Evolutionary conservation across 1,140 invertebrate species (phyloP).

Genomic region (Thrips palmi): DNA sequence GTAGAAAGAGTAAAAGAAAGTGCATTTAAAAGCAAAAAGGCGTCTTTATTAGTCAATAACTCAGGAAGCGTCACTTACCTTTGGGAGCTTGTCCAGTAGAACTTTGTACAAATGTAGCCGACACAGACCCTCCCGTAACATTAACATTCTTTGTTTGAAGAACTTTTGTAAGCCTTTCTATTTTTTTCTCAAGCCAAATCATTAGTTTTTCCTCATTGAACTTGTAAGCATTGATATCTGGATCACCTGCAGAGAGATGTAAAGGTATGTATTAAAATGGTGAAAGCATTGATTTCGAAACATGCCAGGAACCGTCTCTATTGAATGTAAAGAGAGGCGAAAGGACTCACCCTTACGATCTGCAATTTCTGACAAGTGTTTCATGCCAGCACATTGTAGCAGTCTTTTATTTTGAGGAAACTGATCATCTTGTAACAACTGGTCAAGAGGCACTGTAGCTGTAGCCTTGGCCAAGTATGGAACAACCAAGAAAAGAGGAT

Average conservation of each 20-base stretch:
- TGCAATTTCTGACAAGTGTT: conserved; percentile 28
- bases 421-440: conserved; percentile 38
- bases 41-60: conserved; percentile 3
- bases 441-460: conserved; percentile 49
- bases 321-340: neutral
- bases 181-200: conserved; percentile 48
- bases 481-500: conserved; percentile 45
- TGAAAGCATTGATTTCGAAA: conserved; percentile 1
- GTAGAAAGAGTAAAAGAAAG: neutral
- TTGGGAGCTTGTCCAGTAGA: conserved; percentile 25
- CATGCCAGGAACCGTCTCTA: no score
- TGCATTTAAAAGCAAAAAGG: conserved; percentile 1
- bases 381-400: conserved; percentile 15
- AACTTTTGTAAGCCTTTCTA: conserved; percentile 36
- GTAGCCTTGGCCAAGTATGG: conserved; percentile 29
- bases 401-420: conserved; percentile 35
- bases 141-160: conserved; percentile 48
- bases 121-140: conserved; percentile 42
- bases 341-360: conserved; percentile 36
- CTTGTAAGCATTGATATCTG: conserved; percentile 51
- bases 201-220: conserved; percentile 58
- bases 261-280: neutral
- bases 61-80: conserved; percentile 22
- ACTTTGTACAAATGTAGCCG: conserved; percentile 49
- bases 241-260: conserved; percentile 27